Evolutionary conservation across 2,888 invertebrate genomes (phyloP), one percentile per base, ranked within the genome.

Genomic region (Papilio elwesi): DNA sequence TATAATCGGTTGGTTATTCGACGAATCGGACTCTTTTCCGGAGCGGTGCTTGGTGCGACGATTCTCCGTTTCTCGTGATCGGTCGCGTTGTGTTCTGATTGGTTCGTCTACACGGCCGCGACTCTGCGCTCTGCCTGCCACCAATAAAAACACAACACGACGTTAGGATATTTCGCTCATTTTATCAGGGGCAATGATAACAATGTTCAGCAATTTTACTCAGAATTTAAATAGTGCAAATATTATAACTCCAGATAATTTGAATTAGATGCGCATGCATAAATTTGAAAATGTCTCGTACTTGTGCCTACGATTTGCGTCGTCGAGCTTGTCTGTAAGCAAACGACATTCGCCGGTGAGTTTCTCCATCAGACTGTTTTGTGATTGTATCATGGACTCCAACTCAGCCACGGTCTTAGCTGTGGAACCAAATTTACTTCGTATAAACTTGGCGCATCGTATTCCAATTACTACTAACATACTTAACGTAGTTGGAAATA

Each of bases 341-440:
- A 95, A 95, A 95, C 97, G 97, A 95, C 97, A 97, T 95, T 98
- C 97, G 89, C 95, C 95, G 89, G 97, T 97, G 94, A 98, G 96
- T 96, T 97, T 97, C 95, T 97, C 97, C 96, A 97, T 97, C 96
- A 97, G 97, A 95, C 96, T 96, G 95, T 97, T 97, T 96, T 98
- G 97, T 94, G 96, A 97, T 94, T 96, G 96, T 94, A 98, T 96
- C 96, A 97, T 96, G 91, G 96, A 95, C 95, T 97, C 97, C 94
- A 98, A 96, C 94, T 97, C 97, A 94, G 96, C 96, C 94, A 97
- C 97, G 89, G 97, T 97, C 94, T 96, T 96, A 95, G 96, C 97
- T 97, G 96, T 89, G 92, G 90, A 92, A 92, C 89, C 92, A 92
- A 92, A 92, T 88, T 85, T 85, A 87, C 86, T 86, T 84, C 59